Percentiles rank a stretch among this genome's conserved stretches.
These are phyloP conservation scores for Stenodema calcarata DNA, from an alignment of 2,888 invertebrate species.

Conservation along the genomic window DNA sequence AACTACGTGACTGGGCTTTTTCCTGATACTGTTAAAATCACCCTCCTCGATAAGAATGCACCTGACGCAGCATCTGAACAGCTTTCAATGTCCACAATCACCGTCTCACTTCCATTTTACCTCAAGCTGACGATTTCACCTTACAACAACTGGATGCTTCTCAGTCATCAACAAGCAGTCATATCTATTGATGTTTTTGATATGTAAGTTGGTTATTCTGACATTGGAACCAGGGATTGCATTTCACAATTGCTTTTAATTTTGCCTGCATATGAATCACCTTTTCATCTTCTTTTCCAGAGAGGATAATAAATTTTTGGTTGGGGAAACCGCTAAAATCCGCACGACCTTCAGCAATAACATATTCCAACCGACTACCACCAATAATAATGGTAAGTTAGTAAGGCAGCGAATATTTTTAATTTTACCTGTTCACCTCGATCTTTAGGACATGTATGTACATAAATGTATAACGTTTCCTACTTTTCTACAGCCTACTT, in stretches of 20 bases:
- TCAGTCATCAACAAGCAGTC: conserved; percentile 73
- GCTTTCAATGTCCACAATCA: conserved; percentile 70
- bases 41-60: conserved; percentile 71
- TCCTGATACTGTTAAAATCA: conserved; percentile 67
- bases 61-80: conserved; percentile 65
- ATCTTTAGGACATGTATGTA: no score
- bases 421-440: no score
- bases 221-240: no score
- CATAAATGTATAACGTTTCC: no score
- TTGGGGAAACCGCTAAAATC: conserved; percentile 68
- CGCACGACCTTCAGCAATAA: conserved; percentile 60
- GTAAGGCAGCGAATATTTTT: no score
- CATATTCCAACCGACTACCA: background rate
- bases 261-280: background rate
- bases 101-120: conserved; percentile 74
- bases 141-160: conserved; percentile 76
- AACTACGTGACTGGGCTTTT: conserved; percentile 61
- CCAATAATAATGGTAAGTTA: background rate
- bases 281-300: conserved; percentile 61
- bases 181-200: conserved; percentile 73
- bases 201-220: conserved; percentile 60
- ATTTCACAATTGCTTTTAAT: background rate
- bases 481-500: no score
- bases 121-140: conserved; percentile 73
- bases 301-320: conserved; percentile 68